Percentiles rank a stretch among this genome's conserved stretches.
phyloP scores from a whole-genome alignment of 1,140 invertebrate species.

The roundworm (Caenorhabditis elegans) region WBcel235 BX284602.5:775001-775500 shows the following conservation, averaged over 20 bases:
- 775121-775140: too few species aligned
- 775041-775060: too few species aligned
- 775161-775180: too few species aligned
- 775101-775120: background rate
- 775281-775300: too few species aligned
- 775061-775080: too few species aligned
- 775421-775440: background rate
- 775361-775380: background rate
- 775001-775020: too few species aligned
- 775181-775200: background rate
- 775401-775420: background rate
- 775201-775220: background rate
- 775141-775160: background rate
- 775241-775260: background rate
- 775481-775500: conserved; percentile 18
- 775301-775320: too few species aligned
- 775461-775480: too few species aligned
- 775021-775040: too few species aligned
- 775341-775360: too few species aligned
- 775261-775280: background rate
- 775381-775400: background rate
- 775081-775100: too few species aligned
- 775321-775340: too few species aligned
- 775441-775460: background rate
- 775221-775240: background rate